Conservation (phyloP, 2,797 vertebrate genomes). For the Bradypus variegatus region DNA sequence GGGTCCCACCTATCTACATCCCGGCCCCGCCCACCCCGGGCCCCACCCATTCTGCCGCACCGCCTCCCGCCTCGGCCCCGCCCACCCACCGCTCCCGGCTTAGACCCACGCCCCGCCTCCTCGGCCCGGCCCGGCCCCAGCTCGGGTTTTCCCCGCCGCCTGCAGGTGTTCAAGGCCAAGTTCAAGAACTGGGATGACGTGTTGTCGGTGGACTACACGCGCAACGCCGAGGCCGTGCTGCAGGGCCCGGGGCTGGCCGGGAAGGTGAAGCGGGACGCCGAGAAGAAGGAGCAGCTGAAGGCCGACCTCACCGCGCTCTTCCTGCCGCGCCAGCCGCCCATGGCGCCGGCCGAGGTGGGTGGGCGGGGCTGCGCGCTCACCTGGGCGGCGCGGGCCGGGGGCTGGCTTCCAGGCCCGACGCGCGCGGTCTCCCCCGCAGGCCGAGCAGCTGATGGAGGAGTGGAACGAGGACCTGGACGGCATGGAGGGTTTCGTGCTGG, state of each 20-base stretch:
- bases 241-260: conserved; percentile 79
- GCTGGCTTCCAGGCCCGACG: neutral
- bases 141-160: rapidly evolving
- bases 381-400: neutral
- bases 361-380: rapidly evolving
- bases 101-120: neutral
- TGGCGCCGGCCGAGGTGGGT: conserved; percentile 82
- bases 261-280: conserved; percentile 92
- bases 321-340: conserved; percentile 91
- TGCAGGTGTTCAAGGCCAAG: conserved; percentile 94
- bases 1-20: neutral
- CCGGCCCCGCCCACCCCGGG: too few relatives aligned
- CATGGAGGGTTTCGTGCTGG: conserved; percentile 97
- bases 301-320: conserved; percentile 95
- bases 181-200: conserved; percentile 99
- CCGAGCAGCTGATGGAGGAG: conserved; percentile 96
- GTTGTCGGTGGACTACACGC: conserved; percentile 93
- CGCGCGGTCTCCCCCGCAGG: conserved; percentile 68
- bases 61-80: neutral
- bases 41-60: too few relatives aligned
- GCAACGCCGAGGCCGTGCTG: conserved; percentile 88
- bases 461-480: conserved; percentile 98
- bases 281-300: conserved; percentile 96
- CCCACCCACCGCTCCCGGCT: rapidly evolving
- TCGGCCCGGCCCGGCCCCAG: rapidly evolving